Evolutionary conservation across 2,113 vertebrate species (phyloP), one percentile per base, ranked within the genome.

Genomic region (Sylvietta virens): DNA sequence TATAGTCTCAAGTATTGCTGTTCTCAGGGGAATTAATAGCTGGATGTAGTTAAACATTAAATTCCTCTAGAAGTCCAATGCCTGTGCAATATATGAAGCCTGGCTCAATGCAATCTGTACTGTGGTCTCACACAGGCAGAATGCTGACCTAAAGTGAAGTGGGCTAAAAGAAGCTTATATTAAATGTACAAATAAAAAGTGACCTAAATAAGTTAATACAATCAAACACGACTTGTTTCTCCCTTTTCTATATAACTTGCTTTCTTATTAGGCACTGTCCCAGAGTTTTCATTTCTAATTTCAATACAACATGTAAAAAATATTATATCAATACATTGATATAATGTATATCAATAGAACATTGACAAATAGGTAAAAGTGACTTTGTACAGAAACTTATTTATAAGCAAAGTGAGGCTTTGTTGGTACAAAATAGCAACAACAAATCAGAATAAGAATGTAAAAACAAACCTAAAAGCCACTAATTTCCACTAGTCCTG

Each of bases 221-320:
- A 9, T 9, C 20, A 27, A 73, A 66, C 13, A 16, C 0, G 0
- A 12, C 3, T 56, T 71, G 4, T 61, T 65, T 15, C 21, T 37
- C 18, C 8, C 4, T 57, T 65, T 88, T 42, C 17, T n/a, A 40
- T 56, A 51, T 9, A 79, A 8, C 6, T 62, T 67, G 1, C 37
- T 67, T 66, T 86, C 33, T 39, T 13, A 37, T 40, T 81, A 83
- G 88, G 2, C 6, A 45, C 2, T 58, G 4, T 51, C 8, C 11
- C 6, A 3, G 40, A 28, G 4, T 64, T 71, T 83, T 78, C 22
- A 45, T 7, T 73, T 21, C 15, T 88, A 74, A 62, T 86, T 86
- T 50, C 30, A 62, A 15, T n/a, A 28, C 3, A 21, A 56, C 2
- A 10, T 90, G 8, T 37, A 54, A 19, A 33, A 93, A 81, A 47